Evolutionary conservation across 2,113 vertebrate species (phyloP).

Genomic region (Falco punctatus): DNA sequence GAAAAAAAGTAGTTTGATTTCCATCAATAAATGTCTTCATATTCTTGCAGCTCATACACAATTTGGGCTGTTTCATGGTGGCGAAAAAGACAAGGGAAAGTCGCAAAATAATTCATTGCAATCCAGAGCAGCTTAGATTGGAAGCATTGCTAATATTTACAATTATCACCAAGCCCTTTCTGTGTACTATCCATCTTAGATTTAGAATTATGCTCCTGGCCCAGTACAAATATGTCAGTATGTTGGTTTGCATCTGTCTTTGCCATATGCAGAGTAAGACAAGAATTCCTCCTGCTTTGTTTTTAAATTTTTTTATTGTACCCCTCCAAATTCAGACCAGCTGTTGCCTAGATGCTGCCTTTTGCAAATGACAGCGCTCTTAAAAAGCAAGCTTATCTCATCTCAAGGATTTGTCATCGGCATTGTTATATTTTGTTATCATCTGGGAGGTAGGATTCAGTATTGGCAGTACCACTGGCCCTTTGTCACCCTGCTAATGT

Average conservation of each 20-base stretch:
- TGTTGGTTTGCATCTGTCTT: constrained; percentile 56
- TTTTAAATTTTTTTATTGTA: constrained; percentile 36
- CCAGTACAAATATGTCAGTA: background rate
- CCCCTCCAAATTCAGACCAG: constrained; percentile 50
- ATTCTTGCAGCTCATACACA: constrained; percentile 53
- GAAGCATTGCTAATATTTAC: constrained; percentile 55
- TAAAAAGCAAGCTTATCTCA: background rate
- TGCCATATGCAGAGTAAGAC: constrained; percentile 38
- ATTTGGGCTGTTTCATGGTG: constrained; percentile 43
- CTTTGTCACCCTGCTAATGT: background rate
- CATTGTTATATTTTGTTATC: background rate
- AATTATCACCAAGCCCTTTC: background rate
- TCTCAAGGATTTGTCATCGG: background rate
- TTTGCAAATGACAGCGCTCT: background rate
- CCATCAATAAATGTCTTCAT: constrained; percentile 64
- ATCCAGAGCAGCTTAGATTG: constrained; percentile 12
- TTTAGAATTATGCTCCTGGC: constrained; percentile 52
- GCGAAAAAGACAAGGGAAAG: constrained; percentile 22
- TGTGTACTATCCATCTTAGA: background rate
- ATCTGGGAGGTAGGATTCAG: background rate
- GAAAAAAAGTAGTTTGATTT: constrained; percentile 73
- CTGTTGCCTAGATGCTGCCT: constrained; percentile 33
- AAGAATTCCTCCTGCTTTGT: constrained; percentile 23
- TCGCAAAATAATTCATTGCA: constrained; percentile 53
- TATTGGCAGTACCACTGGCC: background rate